Evolutionary conservation across 2,888 invertebrate species (phyloP).

Genomic region (Metallyticus violacea): DNA sequence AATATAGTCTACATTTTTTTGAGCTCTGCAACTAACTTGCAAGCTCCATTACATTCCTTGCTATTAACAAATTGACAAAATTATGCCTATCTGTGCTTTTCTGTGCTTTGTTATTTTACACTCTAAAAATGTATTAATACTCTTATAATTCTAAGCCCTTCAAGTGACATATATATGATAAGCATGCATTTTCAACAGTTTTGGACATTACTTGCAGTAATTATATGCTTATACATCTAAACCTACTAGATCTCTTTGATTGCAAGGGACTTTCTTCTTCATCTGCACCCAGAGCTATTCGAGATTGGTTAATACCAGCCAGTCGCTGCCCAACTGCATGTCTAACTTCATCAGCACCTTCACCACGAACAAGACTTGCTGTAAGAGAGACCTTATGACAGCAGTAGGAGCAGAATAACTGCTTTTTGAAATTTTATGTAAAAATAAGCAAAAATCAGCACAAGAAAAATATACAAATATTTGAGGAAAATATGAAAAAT

Average conservation of each 20-base stretch:
- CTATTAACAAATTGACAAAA: no score
- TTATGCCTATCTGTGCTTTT: no score
- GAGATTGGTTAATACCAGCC: conserved; percentile 43
- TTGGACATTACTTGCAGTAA: not conserved
- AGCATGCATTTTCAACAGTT: not conserved
- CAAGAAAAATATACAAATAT: no score
- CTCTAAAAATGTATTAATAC: no score
- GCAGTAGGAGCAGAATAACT: not conserved
- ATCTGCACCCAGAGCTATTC: conserved; percentile 53
- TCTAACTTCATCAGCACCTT: conserved; percentile 40
- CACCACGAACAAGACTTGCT: conserved; percentile 43
- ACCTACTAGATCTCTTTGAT: conserved; percentile 82
- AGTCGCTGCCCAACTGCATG: conserved; percentile 42
- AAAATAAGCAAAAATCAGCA: no score
- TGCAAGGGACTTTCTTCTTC: conserved; percentile 83
- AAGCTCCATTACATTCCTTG: no score
- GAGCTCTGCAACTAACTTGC: no score
- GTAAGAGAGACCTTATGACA: conserved; percentile 39
- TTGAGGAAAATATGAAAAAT: no score
- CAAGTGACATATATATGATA: no score
- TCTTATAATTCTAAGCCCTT: no score
- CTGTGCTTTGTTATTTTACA: no score
- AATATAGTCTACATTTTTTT: no score
- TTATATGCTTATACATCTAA: conserved; percentile 36
- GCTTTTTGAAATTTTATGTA: not conserved